Evolutionary conservation across 2,113 vertebrate species (phyloP).

Genomic region (Datnioides undecimradiatus): DNA sequence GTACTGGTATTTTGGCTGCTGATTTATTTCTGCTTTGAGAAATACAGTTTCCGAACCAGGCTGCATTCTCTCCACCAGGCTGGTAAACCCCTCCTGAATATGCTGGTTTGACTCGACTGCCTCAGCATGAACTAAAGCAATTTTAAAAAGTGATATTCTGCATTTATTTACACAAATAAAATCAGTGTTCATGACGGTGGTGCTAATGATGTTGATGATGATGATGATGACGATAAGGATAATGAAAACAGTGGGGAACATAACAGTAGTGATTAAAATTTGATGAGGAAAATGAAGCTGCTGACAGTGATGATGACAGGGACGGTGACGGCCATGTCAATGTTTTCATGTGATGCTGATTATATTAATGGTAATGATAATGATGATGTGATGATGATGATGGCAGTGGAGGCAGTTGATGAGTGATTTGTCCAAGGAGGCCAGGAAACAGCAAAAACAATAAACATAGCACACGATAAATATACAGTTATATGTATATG

Average conservation of each 20-base stretch:
- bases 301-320: slow-evolving; percentile 23
- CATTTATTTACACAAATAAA: slow-evolving; percentile 53
- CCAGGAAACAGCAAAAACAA: background rate
- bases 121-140: background rate
- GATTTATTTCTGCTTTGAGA: slow-evolving; percentile 11
- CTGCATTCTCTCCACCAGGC: background rate
- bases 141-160: background rate
- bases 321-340: background rate
- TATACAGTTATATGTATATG: too few relatives aligned
- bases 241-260: slow-evolving; percentile 50
- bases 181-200: slow-evolving; percentile 34
- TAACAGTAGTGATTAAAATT: slow-evolving; percentile 49
- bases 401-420: background rate
- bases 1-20: background rate
- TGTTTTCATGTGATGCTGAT: slow-evolving; percentile 64
- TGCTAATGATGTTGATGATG: slow-evolving; percentile 46
- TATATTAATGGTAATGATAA: slow-evolving; percentile 50
- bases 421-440: background rate
- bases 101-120: background rate
- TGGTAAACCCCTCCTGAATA: background rate
- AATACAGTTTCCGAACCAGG: slow-evolving; percentile 10
- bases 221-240: slow-evolving; percentile 30
- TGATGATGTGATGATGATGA: slow-evolving; percentile 18
- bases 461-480: background rate
- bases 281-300: slow-evolving; percentile 61